Percentiles rank a stretch among this genome's conserved stretches.
These are phyloP conservation scores for Medauroidea extradentata DNA, from an alignment of 1,140 invertebrate genomes.

Conservation along the genomic window DNA sequence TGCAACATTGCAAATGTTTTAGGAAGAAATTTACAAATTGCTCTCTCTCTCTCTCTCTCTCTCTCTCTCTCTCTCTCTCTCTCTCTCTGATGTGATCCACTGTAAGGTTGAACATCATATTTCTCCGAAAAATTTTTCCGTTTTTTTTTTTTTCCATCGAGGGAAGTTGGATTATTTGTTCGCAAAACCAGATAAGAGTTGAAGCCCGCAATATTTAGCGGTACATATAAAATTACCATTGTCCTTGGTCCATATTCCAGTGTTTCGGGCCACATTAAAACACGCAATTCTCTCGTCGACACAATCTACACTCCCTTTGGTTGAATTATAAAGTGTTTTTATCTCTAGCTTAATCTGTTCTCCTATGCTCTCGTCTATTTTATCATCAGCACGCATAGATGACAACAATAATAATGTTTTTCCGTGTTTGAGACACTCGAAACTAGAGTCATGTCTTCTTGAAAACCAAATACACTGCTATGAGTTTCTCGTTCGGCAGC, in stretches of 20 bases:
- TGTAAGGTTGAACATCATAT: neutral
- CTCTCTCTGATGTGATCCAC: neutral
- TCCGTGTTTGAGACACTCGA: constrained; percentile 28
- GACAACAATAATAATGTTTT: constrained; percentile 26
- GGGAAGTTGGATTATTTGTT: neutral
- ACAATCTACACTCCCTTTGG: constrained; percentile 42
- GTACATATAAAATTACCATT: neutral
- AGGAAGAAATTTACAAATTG: neutral
- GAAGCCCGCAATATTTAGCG: neutral
- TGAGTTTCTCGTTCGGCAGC: constrained; percentile 16
- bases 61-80: too few relatives aligned
- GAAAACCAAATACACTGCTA: constrained; percentile 30
- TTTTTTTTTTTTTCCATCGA: too few relatives aligned
- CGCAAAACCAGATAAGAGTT: neutral
- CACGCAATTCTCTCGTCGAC: constrained; percentile 32
- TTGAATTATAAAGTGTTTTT: constrained; percentile 38
- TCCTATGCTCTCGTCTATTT: constrained; percentile 20
- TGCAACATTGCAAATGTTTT: neutral
- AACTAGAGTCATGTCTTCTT: constrained; percentile 23
- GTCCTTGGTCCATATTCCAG: constrained; percentile 1
- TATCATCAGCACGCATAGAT: constrained; percentile 21
- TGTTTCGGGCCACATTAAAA: constrained; percentile 23
- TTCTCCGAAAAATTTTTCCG: neutral
- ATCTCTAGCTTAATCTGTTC: constrained; percentile 36
- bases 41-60: too few relatives aligned